phyloP scores from a whole-genome alignment of 1,140 invertebrate genomes.

The Euglossa dilemma region DNA sequence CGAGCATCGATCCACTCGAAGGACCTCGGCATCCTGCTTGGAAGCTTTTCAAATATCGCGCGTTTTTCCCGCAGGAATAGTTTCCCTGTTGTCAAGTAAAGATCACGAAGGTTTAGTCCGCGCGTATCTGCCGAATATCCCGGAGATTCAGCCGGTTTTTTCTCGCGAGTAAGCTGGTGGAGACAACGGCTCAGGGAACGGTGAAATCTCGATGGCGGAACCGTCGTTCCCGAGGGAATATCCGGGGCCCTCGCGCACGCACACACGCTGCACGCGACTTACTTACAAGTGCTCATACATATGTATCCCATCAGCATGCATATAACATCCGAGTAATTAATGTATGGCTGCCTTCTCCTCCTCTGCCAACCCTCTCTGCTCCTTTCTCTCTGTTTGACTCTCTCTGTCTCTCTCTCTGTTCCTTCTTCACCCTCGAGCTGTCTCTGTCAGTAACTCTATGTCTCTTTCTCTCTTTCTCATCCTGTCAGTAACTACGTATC shows the following conservation, averaged over 20 bases:
- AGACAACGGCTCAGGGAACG: conserved; percentile 18
- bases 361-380: background rate
- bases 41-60: background rate
- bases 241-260: background rate
- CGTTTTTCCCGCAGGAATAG: background rate
- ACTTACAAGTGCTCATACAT: conserved; percentile 66
- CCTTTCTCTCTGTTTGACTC: background rate
- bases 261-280: conserved; percentile 31
- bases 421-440: background rate
- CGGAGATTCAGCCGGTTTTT: conserved; percentile 8
- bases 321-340: conserved; percentile 71
- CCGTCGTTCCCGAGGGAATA: conserved; percentile 42
- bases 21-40: background rate
- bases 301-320: conserved; percentile 69
- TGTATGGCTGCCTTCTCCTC: conserved; percentile 51
- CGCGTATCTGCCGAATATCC: background rate
- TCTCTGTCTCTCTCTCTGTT: background rate
- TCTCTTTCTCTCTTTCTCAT: background rate
- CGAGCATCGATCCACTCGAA: background rate
- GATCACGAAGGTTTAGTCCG: background rate
- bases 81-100: conserved; percentile 7
- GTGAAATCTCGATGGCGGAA: conserved; percentile 47
- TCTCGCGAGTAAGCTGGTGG: conserved; percentile 25
- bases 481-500: conserved; percentile 14
- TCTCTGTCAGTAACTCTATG: conserved; percentile 6